Evolutionary conservation across 2,888 invertebrate genomes (phyloP).

Genomic region (Drosophila conformis): DNA sequence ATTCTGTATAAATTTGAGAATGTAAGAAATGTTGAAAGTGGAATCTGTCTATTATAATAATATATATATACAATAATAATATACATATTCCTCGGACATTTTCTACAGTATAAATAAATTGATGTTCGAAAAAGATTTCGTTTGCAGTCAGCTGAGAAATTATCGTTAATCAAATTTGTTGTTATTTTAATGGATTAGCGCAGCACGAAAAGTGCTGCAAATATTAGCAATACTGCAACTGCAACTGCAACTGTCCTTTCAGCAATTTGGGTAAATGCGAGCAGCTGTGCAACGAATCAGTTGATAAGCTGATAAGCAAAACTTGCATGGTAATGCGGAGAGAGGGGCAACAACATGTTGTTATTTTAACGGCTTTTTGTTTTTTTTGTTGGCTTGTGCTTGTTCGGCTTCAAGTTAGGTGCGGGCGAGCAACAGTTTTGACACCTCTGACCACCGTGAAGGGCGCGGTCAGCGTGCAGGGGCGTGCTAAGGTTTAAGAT

Average conservation of each 20-base stretch:
- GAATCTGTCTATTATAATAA: background rate
- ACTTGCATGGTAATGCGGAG: constrained; percentile 1
- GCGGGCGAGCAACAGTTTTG: constrained; percentile 44
- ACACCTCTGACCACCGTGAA: constrained; percentile 48
- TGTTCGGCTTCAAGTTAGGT: constrained; percentile 23
- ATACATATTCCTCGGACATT: background rate
- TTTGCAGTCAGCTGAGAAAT: too few relatives aligned
- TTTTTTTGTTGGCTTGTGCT: background rate
- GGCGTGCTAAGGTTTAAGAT: constrained; percentile 1
- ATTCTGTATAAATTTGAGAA: too few relatives aligned
- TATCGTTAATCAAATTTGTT: background rate
- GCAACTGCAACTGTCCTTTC: background rate
- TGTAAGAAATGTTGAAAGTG: background rate
- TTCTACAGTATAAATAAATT: background rate
- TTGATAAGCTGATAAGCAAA: constrained; percentile 45
- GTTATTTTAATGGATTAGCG: background rate
- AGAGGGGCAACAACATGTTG: constrained; percentile 23
- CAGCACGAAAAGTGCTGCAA: background rate
- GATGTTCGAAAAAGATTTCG: background rate
- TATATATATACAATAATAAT: background rate
- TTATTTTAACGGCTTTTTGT: constrained; percentile 38
- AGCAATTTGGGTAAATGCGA: constrained; percentile 30
- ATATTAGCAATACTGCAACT: background rate
- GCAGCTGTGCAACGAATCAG: constrained; percentile 27
- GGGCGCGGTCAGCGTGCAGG: constrained; percentile 19